Evolutionary conservation across 2,797 vertebrate genomes (phyloP).

Genomic region (Silurus aristotelis): DNA sequence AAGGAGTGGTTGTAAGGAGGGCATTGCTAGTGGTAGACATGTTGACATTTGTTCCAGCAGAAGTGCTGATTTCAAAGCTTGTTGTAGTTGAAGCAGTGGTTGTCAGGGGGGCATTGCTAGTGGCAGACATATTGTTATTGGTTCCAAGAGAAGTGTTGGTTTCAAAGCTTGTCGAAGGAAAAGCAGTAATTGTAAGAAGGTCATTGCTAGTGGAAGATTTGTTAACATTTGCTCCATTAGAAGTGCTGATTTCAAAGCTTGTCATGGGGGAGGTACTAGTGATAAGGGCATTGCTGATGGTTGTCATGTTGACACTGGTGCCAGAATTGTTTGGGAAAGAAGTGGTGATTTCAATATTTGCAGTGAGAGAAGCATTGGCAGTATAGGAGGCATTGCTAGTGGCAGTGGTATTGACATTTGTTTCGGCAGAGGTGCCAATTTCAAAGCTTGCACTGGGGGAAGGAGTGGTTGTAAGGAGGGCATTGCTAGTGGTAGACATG

Average conservation of each 20-base stretch:
- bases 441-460: too few relatives aligned
- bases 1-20: too few relatives aligned
- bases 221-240: neutral
- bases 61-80: neutral
- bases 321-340: too few relatives aligned
- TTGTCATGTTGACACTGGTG: too few relatives aligned
- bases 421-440: too few relatives aligned
- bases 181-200: neutral
- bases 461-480: too few relatives aligned
- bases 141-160: neutral
- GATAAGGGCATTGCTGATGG: neutral
- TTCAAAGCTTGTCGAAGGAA: neutral
- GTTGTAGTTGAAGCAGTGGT: neutral
- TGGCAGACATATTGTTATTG: neutral
- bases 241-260: neutral
- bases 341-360: too few relatives aligned
- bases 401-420: too few relatives aligned
- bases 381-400: too few relatives aligned
- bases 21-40: too few relatives aligned
- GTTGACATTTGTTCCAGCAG: neutral
- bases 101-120: neutral
- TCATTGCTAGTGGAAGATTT: neutral
- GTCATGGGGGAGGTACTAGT: neutral
- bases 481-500: too few relatives aligned
- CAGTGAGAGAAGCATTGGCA: too few relatives aligned